Evolutionary conservation across 2,888 invertebrate species (phyloP), one percentile per base, ranked within the genome.

Genomic region (Campoplex nolae): DNA sequence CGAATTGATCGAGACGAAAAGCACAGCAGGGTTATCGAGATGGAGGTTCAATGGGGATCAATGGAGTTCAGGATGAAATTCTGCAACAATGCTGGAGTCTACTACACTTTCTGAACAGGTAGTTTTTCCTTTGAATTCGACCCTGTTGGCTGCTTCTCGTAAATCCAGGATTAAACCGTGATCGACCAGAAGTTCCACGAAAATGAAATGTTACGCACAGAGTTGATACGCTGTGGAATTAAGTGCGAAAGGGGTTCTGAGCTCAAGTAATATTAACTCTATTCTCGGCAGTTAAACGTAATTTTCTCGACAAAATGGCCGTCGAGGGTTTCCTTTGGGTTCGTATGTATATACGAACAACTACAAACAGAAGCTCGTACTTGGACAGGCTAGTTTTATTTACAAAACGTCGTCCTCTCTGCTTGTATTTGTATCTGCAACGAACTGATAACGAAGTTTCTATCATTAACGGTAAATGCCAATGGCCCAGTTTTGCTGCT

Each of bases 391-490:
- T 42, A 9, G 42, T 42, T 38, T 38, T 38, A n/a, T 42, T 38
- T 67, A 70, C 42, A 58, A 48, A 45, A 70, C 45, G 28, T 70
- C 45, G 28, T 70, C 38, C 56, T 28, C 58, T 32, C 2, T 51
- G 48, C 48, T 32, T 51, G 32, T 56, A 42, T 58, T 35, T 68
- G 67, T 67, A 48, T 73, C 7, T n/a, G 11, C 42, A 48, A 75
- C 51, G 56, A 70, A 54, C 78, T 65, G 70, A 83, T 86, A 76
- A 70, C 83, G 70, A 67, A 83, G 51, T 83, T 58, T 68, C 4
- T 28, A 28, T 76, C 84, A 76, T 84, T 80, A 80, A 80, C 68
- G 71, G 76, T 56, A 71, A 83, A 80, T 77, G 71, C 67, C 67
- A 67, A 75, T 58, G 68, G 58, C 76, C 86, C 76, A 84, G 48